Evolutionary conservation across 2,888 invertebrate genomes (phyloP).

Genomic region (Galeruca laticollis): DNA sequence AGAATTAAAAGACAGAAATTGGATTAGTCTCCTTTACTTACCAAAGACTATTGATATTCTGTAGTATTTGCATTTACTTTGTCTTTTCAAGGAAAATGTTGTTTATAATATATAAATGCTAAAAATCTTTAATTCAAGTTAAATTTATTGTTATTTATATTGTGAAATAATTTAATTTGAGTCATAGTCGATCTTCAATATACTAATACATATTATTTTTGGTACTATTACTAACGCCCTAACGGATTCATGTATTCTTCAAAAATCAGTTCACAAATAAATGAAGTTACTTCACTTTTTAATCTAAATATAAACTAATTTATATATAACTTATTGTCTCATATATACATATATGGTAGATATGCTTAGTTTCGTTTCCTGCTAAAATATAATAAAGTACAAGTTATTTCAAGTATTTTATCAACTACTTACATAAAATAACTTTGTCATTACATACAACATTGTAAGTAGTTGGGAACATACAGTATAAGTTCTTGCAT

Average conservation of each 20-base stretch:
- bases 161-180: too few species aligned
- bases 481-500: too few species aligned
- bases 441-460: too few species aligned
- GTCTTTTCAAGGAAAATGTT: too few species aligned
- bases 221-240: not conserved
- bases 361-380: slow-evolving; percentile 1
- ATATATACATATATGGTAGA: slow-evolving; percentile 5
- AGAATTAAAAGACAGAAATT: too few species aligned
- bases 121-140: too few species aligned
- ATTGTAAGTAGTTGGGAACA: too few species aligned
- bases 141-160: too few species aligned
- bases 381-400: not conserved
- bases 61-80: too few species aligned
- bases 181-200: not conserved
- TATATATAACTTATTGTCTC: not conserved
- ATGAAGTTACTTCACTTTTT: not conserved
- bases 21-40: too few species aligned
- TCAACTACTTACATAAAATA: not conserved
- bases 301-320: not conserved
- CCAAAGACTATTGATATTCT: too few species aligned
- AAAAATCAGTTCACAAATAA: not conserved
- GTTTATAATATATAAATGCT: too few species aligned
- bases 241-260: not conserved
- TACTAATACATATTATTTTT: not conserved
- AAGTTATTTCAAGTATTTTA: not conserved